Percentiles rank a stretch among this genome's conserved stretches.
These are phyloP conservation scores for Branchellion lobata DNA, from an alignment of 2,888 invertebrate genomes.

Conservation along the genomic window DNA sequence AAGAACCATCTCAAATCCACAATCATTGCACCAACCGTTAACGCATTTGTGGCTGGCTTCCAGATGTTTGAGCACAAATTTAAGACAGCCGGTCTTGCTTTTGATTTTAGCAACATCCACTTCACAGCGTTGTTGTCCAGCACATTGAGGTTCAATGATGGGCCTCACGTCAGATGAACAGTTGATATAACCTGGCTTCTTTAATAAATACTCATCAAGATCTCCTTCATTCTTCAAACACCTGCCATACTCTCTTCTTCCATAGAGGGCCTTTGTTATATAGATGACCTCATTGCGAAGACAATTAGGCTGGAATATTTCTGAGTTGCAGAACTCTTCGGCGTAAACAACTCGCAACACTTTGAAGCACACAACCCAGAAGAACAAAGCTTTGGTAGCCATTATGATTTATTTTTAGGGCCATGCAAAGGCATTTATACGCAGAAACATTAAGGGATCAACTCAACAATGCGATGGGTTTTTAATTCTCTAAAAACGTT, in stretches of 20 bases:
- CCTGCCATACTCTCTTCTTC: conserved; percentile 26
- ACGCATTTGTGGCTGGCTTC: background rate
- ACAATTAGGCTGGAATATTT: conserved; percentile 31
- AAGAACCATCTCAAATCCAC: too few species aligned
- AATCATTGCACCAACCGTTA: background rate
- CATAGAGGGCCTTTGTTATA: conserved; percentile 30
- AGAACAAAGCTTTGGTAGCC: background rate
- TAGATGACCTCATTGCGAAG: background rate
- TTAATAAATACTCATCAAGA: conserved; percentile 8
- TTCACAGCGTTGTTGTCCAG: conserved; percentile 27
- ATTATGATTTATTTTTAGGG: too few species aligned
- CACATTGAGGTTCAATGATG: conserved; percentile 25
- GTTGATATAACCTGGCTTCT: conserved; percentile 7
- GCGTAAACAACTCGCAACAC: background rate
- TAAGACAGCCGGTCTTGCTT: background rate
- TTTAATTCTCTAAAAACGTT: background rate
- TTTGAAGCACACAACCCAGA: background rate
- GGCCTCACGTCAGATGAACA: conserved; percentile 10
- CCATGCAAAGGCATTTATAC: too few species aligned
- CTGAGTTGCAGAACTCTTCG: conserved; percentile 27
- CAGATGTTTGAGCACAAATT: background rate
- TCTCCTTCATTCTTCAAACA: conserved; percentile 32
- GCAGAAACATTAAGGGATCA: too few species aligned
- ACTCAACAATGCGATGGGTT: too few species aligned
- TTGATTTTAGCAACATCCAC: background rate